phyloP scores from a whole-genome alignment of 1,140 invertebrate species.

The Pissodes strobi region DNA sequence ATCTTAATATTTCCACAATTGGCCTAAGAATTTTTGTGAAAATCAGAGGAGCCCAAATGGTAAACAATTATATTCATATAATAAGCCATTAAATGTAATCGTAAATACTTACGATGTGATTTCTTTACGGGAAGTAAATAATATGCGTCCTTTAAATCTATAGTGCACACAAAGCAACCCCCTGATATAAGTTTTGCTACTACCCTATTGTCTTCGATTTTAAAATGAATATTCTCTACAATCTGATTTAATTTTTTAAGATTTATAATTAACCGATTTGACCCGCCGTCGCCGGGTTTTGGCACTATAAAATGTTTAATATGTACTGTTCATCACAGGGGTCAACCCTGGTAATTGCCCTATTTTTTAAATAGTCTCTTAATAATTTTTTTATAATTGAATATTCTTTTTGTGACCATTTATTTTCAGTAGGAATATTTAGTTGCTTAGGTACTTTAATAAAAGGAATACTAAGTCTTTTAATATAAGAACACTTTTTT shows the following conservation, averaged over 20 bases:
- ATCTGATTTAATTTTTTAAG: constrained; percentile 47
- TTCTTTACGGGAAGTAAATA: constrained; percentile 29
- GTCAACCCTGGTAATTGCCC: no score
- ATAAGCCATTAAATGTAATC: constrained; percentile 38
- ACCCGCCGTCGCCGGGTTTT: no score
- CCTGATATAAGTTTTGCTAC: constrained; percentile 34
- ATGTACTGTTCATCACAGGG: no score
- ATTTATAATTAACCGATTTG: constrained; percentile 46
- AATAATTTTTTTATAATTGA: no score
- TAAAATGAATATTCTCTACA: constrained; percentile 43
- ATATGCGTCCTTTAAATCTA: constrained; percentile 41
- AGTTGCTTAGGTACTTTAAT: no score
- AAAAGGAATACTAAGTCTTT: no score
- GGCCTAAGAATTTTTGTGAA: constrained; percentile 45
- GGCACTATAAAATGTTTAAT: no score
- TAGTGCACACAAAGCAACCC: constrained; percentile 35
- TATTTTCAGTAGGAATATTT: no score
- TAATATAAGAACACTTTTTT: no score
- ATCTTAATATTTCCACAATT: constrained; percentile 20
- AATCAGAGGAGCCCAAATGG: constrained; percentile 39
- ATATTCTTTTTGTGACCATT: no score
- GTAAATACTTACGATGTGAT: constrained; percentile 43
- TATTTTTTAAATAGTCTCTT: no score
- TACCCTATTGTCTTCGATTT: constrained; percentile 47
- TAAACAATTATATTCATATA: constrained; percentile 40